Conservation (phyloP, 2,888 invertebrate genomes). For the Oligia latruncula region DNA sequence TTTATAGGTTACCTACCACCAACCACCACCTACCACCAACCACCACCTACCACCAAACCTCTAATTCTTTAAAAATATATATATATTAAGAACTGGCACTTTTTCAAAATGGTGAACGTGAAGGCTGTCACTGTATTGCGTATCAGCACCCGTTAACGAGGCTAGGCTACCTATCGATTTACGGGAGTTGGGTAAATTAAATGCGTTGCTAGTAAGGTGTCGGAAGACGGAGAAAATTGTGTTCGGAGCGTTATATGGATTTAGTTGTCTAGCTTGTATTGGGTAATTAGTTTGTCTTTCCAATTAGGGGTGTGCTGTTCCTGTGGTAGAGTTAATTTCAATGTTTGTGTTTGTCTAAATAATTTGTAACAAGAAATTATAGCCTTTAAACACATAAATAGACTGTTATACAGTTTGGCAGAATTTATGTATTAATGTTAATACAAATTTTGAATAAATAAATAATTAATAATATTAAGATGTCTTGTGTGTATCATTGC, state of each 20-base stretch:
- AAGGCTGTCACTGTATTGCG: constrained; percentile 11
- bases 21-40: too few relatives aligned
- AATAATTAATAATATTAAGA: too few relatives aligned
- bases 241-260: constrained; percentile 26
- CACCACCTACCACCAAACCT: too few relatives aligned
- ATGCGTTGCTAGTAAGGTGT: constrained; percentile 41
- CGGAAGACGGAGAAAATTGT: constrained; percentile 34
- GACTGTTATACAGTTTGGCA: too few relatives aligned
- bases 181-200: constrained; percentile 68
- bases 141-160: constrained; percentile 70
- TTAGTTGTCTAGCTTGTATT: constrained; percentile 33
- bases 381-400: too few relatives aligned
- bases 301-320: constrained; percentile 23
- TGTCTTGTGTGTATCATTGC: too few relatives aligned
- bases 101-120: neutral
- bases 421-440: too few relatives aligned
- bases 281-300: constrained; percentile 50
- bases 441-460: too few relatives aligned
- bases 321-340: constrained; percentile 12
- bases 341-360: constrained; percentile 1
- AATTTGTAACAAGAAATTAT: neutral
- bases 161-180: constrained; percentile 63
- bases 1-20: too few relatives aligned
- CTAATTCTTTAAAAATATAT: too few relatives aligned
- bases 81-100: neutral